A percentile compares a stretch with the other conserved stretches of the same genome.
Conservation (phyloP, 2,113 vertebrate genomes). For the Anolis carolinensis region DNA sequence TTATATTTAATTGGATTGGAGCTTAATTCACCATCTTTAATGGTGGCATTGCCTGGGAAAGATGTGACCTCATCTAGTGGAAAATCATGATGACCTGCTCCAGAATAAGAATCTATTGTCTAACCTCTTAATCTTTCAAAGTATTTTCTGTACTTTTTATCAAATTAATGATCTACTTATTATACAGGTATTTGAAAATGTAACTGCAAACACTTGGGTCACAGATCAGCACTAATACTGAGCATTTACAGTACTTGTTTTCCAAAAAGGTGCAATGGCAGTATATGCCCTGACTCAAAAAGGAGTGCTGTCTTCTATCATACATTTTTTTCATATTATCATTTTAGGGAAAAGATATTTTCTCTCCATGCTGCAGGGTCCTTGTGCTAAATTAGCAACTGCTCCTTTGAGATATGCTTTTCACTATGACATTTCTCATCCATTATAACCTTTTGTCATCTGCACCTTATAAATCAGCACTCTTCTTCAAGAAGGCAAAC, state of each 20-base stretch:
- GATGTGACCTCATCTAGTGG: not conserved
- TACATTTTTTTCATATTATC: too few species aligned
- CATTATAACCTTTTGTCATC: not conserved
- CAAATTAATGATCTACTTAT: not conserved
- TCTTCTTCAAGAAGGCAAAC: not conserved
- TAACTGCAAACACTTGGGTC: not conserved
- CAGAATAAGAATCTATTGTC: not conserved
- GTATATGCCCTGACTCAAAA: too few species aligned
- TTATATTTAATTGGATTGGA: not conserved
- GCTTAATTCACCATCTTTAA: not conserved
- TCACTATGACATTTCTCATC: too few species aligned
- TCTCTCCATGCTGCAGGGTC: not conserved
- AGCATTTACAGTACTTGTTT: too few species aligned
- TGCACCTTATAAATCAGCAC: not conserved
- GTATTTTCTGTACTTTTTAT: not conserved
- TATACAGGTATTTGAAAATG: not conserved
- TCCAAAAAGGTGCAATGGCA: too few species aligned
- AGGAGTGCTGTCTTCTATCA: too few species aligned
- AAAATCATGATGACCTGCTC: not conserved
- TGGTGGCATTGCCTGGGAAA: not conserved
- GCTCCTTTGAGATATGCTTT: not conserved
- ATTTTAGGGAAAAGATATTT: not conserved
- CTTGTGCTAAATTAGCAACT: not conserved
- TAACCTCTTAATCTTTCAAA: not conserved
- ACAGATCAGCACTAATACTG: too few species aligned